Conservation (phyloP, 35 echinoderm and acorn worm species). For the Hemicentrotus pulcherrimus region DNA sequence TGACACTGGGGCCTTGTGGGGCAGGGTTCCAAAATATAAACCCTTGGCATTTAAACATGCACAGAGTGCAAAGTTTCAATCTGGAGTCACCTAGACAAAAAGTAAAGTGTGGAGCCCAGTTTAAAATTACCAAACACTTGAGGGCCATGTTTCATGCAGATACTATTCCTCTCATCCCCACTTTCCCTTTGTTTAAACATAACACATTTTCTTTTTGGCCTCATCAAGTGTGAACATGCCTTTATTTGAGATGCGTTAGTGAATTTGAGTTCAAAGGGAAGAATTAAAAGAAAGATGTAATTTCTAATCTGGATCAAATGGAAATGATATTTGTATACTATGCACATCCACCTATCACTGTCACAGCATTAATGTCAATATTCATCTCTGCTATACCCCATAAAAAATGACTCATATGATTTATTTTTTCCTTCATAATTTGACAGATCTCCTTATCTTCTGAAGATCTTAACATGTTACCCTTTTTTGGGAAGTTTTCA, state of each 20-base stretch:
- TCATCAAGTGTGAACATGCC: no score
- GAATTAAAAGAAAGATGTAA: neutral
- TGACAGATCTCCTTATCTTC: neutral
- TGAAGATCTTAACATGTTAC: constrained; percentile 19
- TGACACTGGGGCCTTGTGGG: no score
- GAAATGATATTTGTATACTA: neutral
- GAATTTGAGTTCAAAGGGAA: neutral
- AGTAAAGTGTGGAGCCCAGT: no score
- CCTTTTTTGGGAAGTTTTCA: neutral
- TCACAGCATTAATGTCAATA: neutral
- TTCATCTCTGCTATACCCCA: neutral
- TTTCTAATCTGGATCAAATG: neutral
- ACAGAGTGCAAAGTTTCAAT: no score
- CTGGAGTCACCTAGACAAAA: no score
- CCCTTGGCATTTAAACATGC: no score
- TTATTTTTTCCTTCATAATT: neutral
- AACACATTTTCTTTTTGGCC: no score
- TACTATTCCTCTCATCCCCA: no score
- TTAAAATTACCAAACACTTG: no score
- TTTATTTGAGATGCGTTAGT: neutral
- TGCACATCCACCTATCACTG: neutral
- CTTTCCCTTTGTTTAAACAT: no score
- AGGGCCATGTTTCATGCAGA: no score
- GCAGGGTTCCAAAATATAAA: no score
- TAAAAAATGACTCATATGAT: neutral